These are phyloP conservation scores for Notarius lentiginosus DNA, from an alignment of 2,113 vertebrate genomes.

Conservation along the genomic window DNA sequence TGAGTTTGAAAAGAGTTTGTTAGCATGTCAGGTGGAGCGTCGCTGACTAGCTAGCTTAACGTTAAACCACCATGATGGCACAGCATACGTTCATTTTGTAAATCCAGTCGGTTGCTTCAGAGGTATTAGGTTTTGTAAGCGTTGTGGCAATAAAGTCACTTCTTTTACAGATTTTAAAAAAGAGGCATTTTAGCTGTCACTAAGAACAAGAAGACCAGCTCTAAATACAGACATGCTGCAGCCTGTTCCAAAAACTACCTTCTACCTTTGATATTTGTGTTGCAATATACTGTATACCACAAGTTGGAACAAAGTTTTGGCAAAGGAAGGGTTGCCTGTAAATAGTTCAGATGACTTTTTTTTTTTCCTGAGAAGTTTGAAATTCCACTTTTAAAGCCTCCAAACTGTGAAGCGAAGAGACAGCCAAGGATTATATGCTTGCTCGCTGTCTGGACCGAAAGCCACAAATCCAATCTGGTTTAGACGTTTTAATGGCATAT, in stretches of 20 bases:
- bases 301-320: background rate
- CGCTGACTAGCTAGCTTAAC: too few relatives aligned
- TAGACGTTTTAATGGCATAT: constrained; percentile 52
- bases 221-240: background rate
- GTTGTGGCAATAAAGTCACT: too few relatives aligned
- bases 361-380: constrained; percentile 36
- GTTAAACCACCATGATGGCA: too few relatives aligned
- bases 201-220: background rate
- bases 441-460: constrained; percentile 50
- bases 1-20: too few relatives aligned
- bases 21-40: too few relatives aligned
- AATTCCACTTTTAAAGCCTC: constrained; percentile 52
- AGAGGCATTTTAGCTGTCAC: background rate
- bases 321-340: background rate
- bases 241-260: background rate
- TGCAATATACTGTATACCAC: background rate
- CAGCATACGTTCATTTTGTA: too few relatives aligned
- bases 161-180: background rate
- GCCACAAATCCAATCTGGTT: constrained; percentile 30
- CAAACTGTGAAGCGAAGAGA: constrained; percentile 48
- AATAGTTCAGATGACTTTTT: background rate
- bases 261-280: constrained; percentile 16
- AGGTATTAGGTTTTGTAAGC: too few relatives aligned
- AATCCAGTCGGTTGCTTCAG: too few relatives aligned
- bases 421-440: constrained; percentile 60